Percentiles rank a stretch among this genome's conserved stretches.
Conservation (phyloP, 2,888 invertebrate species). For the Phengaris alcon region DNA sequence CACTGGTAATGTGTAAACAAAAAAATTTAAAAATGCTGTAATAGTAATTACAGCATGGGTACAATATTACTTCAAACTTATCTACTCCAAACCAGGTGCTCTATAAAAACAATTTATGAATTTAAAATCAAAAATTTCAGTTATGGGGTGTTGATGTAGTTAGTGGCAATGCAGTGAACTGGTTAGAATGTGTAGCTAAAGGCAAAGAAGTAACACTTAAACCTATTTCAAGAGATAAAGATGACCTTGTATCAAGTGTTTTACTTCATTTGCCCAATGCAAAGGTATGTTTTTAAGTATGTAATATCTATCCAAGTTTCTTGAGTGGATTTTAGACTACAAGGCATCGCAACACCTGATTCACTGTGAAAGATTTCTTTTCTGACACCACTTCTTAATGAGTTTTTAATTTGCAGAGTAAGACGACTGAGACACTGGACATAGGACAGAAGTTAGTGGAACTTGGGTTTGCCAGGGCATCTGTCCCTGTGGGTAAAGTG, state of each 20-base stretch:
- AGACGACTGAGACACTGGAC: slow-evolving; percentile 63
- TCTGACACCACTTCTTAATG: neutral
- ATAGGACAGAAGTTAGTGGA: slow-evolving; percentile 70
- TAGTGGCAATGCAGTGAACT: slow-evolving; percentile 77
- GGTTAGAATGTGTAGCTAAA: slow-evolving; percentile 79
- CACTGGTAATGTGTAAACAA: neutral
- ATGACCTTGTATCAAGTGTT: slow-evolving; percentile 68
- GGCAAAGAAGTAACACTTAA: slow-evolving; percentile 70
- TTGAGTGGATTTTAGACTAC: no score
- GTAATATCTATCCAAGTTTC: no score
- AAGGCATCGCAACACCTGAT: no score
- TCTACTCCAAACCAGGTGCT: neutral
- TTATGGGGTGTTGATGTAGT: slow-evolving; percentile 73
- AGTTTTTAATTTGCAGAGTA: slow-evolving; percentile 55
- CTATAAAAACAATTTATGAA: neutral
- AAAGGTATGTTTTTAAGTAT: slow-evolving; percentile 47
- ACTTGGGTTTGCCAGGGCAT: slow-evolving; percentile 69
- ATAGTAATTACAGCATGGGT: no score
- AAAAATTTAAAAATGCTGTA: no score
- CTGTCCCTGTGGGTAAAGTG: slow-evolving; percentile 50
- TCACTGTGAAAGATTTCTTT: neutral
- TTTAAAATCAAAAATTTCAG: slow-evolving; percentile 45
- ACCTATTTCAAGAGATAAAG: slow-evolving; percentile 67
- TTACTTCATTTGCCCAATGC: slow-evolving; percentile 66
- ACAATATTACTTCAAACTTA: no score